A percentile compares a stretch with the other conserved stretches of the same genome.
Evolutionary conservation across 1,140 invertebrate species (phyloP).

Genomic region (Bombus cullumanus): DNA sequence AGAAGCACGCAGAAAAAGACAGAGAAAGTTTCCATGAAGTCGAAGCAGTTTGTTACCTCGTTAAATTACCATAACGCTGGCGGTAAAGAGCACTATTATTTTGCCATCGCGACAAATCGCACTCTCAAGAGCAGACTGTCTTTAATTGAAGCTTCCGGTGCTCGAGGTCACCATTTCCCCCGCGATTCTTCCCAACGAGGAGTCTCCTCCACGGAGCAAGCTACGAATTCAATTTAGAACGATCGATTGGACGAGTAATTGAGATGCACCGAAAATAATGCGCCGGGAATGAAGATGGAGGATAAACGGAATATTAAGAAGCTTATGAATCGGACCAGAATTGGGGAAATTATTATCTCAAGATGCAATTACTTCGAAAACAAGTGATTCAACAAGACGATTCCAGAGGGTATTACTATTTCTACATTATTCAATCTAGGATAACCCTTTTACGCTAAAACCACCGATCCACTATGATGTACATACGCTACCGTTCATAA

Average conservation of each 20-base stretch:
- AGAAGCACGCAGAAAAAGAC: neutral
- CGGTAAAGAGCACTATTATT: constrained; percentile 12
- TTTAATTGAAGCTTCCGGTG: constrained; percentile 5
- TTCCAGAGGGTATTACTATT: neutral
- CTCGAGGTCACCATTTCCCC: neutral
- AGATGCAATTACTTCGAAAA: neutral
- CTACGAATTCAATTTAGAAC: neutral
- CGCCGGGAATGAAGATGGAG: neutral
- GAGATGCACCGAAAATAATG: constrained; percentile 8
- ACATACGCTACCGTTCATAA: neutral
- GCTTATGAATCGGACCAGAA: neutral
- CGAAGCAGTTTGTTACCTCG: neutral
- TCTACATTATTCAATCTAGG: neutral
- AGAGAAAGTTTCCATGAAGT: neutral
- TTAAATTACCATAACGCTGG: constrained; percentile 38
- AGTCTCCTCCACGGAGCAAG: neutral
- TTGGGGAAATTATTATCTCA: neutral
- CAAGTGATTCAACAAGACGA: neutral
- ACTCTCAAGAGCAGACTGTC: too few relatives aligned
- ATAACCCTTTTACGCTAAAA: neutral
- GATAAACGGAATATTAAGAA: neutral
- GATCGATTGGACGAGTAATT: constrained; percentile 14
- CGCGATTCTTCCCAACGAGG: neutral
- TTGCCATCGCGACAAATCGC: neutral
- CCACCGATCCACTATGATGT: neutral